These are phyloP conservation scores for Patella caerulea DNA, from an alignment of 2,888 invertebrate genomes.

Conservation along the genomic window DNA sequence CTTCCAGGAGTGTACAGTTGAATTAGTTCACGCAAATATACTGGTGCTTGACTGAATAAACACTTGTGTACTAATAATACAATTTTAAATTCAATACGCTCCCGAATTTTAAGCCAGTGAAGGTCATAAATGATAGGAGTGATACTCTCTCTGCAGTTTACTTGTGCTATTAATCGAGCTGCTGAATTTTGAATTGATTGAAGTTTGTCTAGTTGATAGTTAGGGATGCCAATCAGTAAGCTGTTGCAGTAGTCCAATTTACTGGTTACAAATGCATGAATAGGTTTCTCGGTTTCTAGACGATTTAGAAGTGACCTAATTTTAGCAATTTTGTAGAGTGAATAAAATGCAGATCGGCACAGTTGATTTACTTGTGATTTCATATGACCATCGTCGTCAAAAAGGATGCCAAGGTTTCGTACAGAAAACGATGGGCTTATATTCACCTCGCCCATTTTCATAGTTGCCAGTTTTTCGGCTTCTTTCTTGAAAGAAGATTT, in stretches of 20 bases:
- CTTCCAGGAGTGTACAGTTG: too few species aligned
- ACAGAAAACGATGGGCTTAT: not conserved
- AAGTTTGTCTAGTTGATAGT: too few species aligned
- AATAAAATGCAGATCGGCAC: not conserved
- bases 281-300: not conserved
- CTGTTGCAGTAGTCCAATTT: not conserved
- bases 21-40: too few species aligned
- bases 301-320: not conserved
- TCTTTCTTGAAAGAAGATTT: not conserved
- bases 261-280: not conserved
- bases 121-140: too few species aligned
- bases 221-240: too few species aligned
- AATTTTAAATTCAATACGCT: too few species aligned
- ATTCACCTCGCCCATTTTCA: not conserved
- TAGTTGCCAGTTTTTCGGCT: not conserved
- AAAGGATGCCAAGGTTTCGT: not conserved
- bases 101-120: too few species aligned
- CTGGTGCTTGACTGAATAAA: too few species aligned
- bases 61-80: too few species aligned
- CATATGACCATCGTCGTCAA: not conserved
- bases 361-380: not conserved
- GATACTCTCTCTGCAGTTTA: too few species aligned
- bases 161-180: too few species aligned
- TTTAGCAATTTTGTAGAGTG: not conserved
- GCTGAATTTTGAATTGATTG: too few species aligned